These are phyloP conservation scores for Maniola hyperantus DNA, from an alignment of 2,888 invertebrate species.

Conservation along the genomic window DNA sequence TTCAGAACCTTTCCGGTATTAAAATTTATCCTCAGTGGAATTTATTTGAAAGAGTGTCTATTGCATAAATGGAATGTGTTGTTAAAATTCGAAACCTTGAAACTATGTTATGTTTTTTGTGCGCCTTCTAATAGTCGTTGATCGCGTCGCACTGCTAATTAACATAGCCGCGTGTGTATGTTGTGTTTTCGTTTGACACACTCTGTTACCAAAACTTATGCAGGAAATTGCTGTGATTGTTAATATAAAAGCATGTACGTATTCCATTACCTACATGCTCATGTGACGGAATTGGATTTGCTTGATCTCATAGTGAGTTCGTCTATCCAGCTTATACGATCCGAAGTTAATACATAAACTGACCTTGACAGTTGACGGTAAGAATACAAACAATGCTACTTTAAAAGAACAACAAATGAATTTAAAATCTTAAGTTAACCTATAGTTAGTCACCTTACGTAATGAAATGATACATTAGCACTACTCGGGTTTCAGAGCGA, in stretches of 20 bases:
- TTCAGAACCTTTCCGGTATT: constrained; percentile 17
- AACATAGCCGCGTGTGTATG: constrained; percentile 53
- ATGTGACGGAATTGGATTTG: constrained; percentile 59
- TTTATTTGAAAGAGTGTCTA: constrained; percentile 36
- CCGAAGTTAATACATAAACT: constrained; percentile 51
- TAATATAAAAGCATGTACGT: constrained; percentile 45
- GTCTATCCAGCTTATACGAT: constrained; percentile 71
- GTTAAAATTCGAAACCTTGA: constrained; percentile 68
- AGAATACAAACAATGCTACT: constrained; percentile 49
- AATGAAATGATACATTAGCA: constrained; percentile 21
- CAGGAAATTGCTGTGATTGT: constrained; percentile 58
- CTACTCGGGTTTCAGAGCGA: constrained; percentile 13
- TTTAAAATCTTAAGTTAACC: constrained; percentile 11
- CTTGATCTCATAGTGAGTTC: constrained; percentile 66
- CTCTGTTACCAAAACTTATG: constrained; percentile 52
- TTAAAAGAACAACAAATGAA: constrained; percentile 23
- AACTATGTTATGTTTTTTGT: constrained; percentile 55
- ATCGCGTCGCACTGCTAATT: constrained; percentile 53
- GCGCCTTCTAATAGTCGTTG: constrained; percentile 51
- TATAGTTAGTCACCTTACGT: constrained; percentile 4
- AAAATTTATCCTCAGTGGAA: constrained; percentile 20
- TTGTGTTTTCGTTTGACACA: constrained; percentile 53
- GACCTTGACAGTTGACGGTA: constrained; percentile 75
- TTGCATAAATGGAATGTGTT: constrained; percentile 68
- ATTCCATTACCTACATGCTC: constrained; percentile 37